Conservation (phyloP, 2,888 invertebrate genomes). For the Zaprionus lineosus region DNA sequence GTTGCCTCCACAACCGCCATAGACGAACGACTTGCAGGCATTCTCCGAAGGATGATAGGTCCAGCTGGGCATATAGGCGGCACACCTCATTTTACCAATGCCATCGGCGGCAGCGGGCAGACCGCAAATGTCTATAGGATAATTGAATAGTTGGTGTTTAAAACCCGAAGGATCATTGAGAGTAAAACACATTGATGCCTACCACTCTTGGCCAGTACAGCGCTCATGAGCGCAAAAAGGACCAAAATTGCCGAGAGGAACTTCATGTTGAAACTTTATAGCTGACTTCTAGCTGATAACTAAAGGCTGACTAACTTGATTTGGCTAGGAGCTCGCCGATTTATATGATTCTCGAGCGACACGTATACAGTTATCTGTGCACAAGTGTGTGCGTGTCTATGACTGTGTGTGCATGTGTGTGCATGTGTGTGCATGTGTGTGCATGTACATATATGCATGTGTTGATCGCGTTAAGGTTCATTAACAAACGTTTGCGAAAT, state of each 20-base stretch:
- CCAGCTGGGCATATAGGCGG: constrained; percentile 36
- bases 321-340: constrained; percentile 6
- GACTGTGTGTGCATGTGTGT: too few relatives aligned
- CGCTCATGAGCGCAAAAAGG: too few relatives aligned
- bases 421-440: neutral
- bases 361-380: constrained; percentile 9
- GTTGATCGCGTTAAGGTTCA: constrained; percentile 37
- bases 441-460: constrained; percentile 4
- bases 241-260: constrained; percentile 53
- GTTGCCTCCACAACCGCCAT: constrained; percentile 72
- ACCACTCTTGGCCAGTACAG: constrained; percentile 63
- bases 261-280: constrained; percentile 38
- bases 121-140: constrained; percentile 33
- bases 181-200: constrained; percentile 19
- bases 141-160: neutral
- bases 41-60: constrained; percentile 31
- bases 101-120: constrained; percentile 33
- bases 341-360: constrained; percentile 39
- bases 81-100: constrained; percentile 51
- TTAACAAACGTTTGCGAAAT: constrained; percentile 57
- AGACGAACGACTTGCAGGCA: constrained; percentile 49
- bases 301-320: constrained; percentile 48
- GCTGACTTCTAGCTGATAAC: too few relatives aligned
- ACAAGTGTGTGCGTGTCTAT: too few relatives aligned
- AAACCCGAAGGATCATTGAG: neutral